phyloP scores from a whole-genome alignment of 2,797 vertebrate species.

The Aythya fuligula region DNA sequence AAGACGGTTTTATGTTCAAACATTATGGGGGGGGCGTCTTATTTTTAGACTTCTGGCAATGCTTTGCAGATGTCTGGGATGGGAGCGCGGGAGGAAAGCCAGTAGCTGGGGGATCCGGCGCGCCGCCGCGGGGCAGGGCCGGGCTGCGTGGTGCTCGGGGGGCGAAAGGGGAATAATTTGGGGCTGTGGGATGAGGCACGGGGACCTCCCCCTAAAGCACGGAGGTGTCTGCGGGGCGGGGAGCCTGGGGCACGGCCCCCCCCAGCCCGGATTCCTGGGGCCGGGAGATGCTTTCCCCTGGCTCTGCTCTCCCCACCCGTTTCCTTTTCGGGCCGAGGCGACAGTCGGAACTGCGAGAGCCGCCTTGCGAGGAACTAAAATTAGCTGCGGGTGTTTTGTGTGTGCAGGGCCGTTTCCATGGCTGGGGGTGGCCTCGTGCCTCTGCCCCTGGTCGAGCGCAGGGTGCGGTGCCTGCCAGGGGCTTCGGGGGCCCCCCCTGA shows the following conservation, averaged over 20 bases:
- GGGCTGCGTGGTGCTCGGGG: neutral
- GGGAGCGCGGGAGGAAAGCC: neutral
- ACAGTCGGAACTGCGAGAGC: neutral
- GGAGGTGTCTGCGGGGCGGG: neutral
- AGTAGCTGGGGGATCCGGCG: neutral
- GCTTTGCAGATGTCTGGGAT: neutral
- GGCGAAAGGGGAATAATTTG: fast-evolving
- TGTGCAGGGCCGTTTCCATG: slow-evolving; percentile 26
- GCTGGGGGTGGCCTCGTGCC: neutral
- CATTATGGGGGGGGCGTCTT: neutral
- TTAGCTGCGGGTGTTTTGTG: slow-evolving; percentile 48
- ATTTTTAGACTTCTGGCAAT: neutral
- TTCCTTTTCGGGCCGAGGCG: neutral
- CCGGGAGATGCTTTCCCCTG: neutral
- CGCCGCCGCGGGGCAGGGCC: neutral
- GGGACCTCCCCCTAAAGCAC: fast-evolving
- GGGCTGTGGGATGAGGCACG: fast-evolving
- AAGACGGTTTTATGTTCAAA: neutral
- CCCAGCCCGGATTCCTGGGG: neutral
- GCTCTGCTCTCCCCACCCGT: neutral
- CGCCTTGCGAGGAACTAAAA: slow-evolving; percentile 35
- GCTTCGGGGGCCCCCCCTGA: neutral
- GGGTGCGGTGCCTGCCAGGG: neutral
- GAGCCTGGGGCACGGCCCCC: neutral
- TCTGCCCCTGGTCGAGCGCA: neutral